Evolutionary conservation across 2,113 vertebrate species (phyloP).

Genomic region (Sapayoa aenigma): DNA sequence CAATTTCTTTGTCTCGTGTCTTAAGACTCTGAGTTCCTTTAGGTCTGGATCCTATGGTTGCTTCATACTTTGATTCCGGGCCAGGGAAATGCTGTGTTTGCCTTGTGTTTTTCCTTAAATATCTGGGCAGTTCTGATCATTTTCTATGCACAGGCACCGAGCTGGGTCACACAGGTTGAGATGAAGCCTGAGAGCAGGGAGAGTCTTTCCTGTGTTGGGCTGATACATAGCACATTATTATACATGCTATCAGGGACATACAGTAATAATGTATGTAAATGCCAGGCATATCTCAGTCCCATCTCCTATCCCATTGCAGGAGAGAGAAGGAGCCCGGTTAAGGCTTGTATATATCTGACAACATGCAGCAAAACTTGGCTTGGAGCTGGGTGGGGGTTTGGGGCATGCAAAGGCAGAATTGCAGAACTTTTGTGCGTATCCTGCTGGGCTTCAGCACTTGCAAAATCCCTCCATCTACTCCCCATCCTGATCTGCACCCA

Average conservation of each 20-base stretch:
- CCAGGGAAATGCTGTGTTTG: not conserved
- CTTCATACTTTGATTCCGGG: not conserved
- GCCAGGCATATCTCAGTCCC: slow-evolving; percentile 30
- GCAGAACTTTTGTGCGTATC: not conserved
- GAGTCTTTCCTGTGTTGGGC: not conserved
- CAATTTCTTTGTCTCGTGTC: not conserved
- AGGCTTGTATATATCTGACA: slow-evolving; percentile 62
- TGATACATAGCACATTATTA: not conserved
- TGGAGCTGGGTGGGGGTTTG: slow-evolving; percentile 18
- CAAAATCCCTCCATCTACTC: not conserved
- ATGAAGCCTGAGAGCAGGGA: not conserved
- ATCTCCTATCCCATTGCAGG: slow-evolving; percentile 31
- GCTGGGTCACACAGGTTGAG: not conserved
- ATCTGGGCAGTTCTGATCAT: not conserved
- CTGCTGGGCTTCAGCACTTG: not conserved
- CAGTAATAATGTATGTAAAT: slow-evolving; percentile 46
- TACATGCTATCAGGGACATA: slow-evolving; percentile 1
- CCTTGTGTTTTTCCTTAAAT: not conserved
- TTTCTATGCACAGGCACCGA: not conserved
- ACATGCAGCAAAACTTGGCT: slow-evolving; percentile 26
- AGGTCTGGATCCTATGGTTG: not conserved
- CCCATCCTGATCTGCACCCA: not conserved
- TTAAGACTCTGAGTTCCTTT: not conserved
- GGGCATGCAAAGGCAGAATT: slow-evolving; percentile 54
- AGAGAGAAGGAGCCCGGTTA: slow-evolving; percentile 34